Base-by-base conservation (phyloP, 2,797 vertebrate genomes). In the Sphenopsis melanotis region DNA sequence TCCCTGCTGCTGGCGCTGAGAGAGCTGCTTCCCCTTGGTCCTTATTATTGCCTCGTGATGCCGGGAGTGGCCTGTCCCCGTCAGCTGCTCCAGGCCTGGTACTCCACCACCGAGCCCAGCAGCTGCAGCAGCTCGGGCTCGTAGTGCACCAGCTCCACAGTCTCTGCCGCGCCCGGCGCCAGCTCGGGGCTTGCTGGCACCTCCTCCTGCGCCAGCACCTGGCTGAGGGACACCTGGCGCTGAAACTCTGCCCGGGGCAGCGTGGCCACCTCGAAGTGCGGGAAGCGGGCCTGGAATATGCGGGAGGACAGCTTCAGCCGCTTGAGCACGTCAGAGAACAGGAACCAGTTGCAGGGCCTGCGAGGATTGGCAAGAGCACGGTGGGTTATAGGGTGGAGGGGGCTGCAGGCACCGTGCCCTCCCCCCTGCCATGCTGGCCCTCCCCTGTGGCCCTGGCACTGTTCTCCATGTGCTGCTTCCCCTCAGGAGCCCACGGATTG, bases 271-370 rank as follows among this genome's bases (percentile, higher is more conserved):
- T 99, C 99, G 37, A 99, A 96, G 97, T 99, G 98, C 0, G 99
- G 99, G 97, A 99, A 99, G 22, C 99, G 98, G 1, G 99, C 99
- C 91, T 98, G 98, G 97, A 99, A 99, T 94, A 99, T 99, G 96
- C 99, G 98, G 2, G 98, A 98, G 1, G 99, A 99, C 91, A 99
- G 98, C 98, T 99, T 99, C 91, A 99, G 98, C 19, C 98, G 98
- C 97, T 99, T 99, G 56, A 99, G 98, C 88, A 99, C 98, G 3
- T 99, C 99, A 0, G 98, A 97, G 96, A 99, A 98, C 76, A 99
- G 98, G 97, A 99, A 99, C 99, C 99, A 99, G 98, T 99, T 99
- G 96, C 99, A 99, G 93, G 99, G 99, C 80, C 99, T 99, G 97
- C 0, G 1, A 50, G 68, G 56, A 75, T 0, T 0, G 19, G 71